Percentiles rank a stretch among this genome's conserved stretches.
Evolutionary conservation across 1,140 invertebrate species (phyloP).

Genomic region (Littorina saxatilis): DNA sequence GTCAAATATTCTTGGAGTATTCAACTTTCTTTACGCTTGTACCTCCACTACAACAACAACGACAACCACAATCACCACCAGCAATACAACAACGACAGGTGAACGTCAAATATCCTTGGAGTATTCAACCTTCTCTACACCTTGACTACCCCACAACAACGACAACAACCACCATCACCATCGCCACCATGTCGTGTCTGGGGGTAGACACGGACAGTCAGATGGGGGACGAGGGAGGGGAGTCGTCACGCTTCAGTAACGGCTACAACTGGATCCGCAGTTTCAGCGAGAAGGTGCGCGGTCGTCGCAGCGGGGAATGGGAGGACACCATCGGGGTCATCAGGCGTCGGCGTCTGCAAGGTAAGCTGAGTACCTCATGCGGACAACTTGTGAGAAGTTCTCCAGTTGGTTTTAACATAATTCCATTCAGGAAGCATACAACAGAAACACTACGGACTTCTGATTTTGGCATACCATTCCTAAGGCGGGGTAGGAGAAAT

Average conservation of each 20-base stretch:
- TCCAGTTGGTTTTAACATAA: background rate
- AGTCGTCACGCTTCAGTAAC: background rate
- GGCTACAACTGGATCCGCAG: slow-evolving; percentile 32
- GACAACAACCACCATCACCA: background rate
- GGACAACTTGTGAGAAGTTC: background rate
- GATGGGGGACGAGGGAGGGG: background rate
- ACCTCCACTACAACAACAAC: background rate
- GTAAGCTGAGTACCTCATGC: background rate
- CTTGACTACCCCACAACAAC: background rate
- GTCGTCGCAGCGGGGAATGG: slow-evolving; percentile 23
- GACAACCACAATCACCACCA: too few relatives aligned
- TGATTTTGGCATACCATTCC: background rate
- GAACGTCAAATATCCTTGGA: background rate
- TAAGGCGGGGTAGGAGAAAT: background rate
- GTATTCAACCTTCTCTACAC: background rate
- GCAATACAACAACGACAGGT: too few relatives aligned
- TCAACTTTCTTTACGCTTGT: too few relatives aligned
- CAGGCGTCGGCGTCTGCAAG: slow-evolving; percentile 9
- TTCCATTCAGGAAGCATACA: background rate
- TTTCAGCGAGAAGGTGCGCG: slow-evolving; percentile 26
- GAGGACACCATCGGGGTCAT: slow-evolving; percentile 26
- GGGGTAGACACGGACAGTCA: background rate
- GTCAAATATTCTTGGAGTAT: too few relatives aligned
- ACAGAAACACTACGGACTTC: too few relatives aligned
- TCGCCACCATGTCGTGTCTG: slow-evolving; percentile 1